These are phyloP conservation scores for Oreochromis spilurus DNA, from an alignment of 2,113 vertebrate species.

Conservation along the genomic window DNA sequence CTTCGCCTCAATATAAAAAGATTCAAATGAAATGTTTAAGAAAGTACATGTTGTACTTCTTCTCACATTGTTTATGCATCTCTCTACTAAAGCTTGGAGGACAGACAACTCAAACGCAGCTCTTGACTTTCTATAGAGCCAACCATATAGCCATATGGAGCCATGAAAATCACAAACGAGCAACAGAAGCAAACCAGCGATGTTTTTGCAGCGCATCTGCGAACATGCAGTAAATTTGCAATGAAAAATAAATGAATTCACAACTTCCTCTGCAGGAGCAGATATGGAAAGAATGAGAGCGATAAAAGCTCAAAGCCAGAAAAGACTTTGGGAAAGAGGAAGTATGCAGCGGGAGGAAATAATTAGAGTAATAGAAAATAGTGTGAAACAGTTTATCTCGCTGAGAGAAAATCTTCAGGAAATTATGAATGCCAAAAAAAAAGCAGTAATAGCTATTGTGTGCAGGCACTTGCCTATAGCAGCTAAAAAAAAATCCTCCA, in stretches of 20 bases:
- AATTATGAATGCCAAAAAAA: background rate
- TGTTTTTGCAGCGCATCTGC: conserved; percentile 11
- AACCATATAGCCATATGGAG: background rate
- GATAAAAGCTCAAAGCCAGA: conserved; percentile 9
- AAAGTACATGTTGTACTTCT: background rate
- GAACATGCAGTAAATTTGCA: background rate
- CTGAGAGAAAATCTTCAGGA: background rate
- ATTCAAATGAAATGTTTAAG: background rate
- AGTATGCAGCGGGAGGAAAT: background rate
- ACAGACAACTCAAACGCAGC: background rate
- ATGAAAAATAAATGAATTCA: conserved; percentile 43
- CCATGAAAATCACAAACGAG: conserved; percentile 8
- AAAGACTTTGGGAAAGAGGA: background rate
- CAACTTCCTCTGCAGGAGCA: conserved; percentile 17
- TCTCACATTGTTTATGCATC: background rate
- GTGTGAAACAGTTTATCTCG: conserved; percentile 21
- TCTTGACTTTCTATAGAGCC: background rate
- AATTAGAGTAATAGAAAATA: conserved; percentile 14
- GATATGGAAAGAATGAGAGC: background rate
- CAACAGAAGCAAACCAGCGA: background rate
- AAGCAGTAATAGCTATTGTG: conserved; percentile 6
- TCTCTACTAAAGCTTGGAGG: background rate
- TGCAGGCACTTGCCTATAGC: background rate
- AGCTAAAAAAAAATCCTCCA: background rate
- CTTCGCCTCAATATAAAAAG: background rate